These are phyloP conservation scores for Euphysa ruthae DNA, from an alignment of 30 jellyfish, hydroid and myxozoan genomes.

Conservation along the genomic window DNA sequence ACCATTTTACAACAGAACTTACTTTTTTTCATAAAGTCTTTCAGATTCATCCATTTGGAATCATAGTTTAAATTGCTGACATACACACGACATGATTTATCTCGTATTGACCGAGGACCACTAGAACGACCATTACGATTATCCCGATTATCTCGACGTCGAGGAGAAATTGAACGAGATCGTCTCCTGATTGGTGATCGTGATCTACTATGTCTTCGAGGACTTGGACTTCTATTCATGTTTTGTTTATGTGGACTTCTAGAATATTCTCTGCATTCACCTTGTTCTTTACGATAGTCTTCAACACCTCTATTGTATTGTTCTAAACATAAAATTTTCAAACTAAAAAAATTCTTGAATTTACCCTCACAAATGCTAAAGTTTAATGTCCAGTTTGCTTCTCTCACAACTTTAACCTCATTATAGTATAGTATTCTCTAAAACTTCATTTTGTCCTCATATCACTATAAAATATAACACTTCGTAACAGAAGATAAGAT, in stretches of 20 bases:
- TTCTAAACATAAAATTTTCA: no score
- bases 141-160: slow-evolving; percentile 25
- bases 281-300: slow-evolving; percentile 36
- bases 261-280: slow-evolving; percentile 1
- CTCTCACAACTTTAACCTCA: no score
- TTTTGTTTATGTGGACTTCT: slow-evolving; percentile 10
- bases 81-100: slow-evolving; percentile 76
- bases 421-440: no score
- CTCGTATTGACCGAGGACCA: slow-evolving; percentile 46
- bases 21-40: slow-evolving; percentile 95
- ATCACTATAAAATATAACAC: no score
- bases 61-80: slow-evolving; percentile 78
- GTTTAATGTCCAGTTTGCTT: no score
- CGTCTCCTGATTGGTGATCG: slow-evolving; percentile 30
- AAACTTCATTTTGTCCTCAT: no score
- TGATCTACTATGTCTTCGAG: slow-evolving; percentile 16
- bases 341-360: no score
- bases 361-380: no score
- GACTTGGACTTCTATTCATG: slow-evolving; percentile 12
- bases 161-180: slow-evolving; percentile 24
- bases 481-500: no score
- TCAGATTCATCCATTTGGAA: slow-evolving; percentile 82
- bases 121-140: neutral
- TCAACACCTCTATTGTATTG: slow-evolving; percentile 26
- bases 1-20: no score